Conservation (phyloP, 2,113 vertebrate genomes). For the Myotis brandtii region DNA sequence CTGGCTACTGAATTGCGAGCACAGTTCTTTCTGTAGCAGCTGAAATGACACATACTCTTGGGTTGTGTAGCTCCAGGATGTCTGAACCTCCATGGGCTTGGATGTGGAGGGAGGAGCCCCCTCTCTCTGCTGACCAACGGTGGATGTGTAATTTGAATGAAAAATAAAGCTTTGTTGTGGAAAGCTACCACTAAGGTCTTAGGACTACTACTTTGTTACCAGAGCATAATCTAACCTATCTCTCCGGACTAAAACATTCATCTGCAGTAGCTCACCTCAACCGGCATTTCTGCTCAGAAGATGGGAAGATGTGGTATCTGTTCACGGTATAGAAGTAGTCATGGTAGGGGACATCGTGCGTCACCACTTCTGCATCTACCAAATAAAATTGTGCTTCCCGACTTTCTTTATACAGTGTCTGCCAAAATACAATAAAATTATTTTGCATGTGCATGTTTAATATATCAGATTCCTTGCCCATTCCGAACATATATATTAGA, state of each 20-base stretch:
- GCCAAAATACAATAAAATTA: slow-evolving; percentile 46
- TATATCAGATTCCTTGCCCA: slow-evolving; percentile 13
- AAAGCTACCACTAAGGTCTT: background rate
- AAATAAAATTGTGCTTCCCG: slow-evolving; percentile 93
- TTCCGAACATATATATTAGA: slow-evolving; percentile 3
- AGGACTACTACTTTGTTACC: background rate
- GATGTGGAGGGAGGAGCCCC: background rate
- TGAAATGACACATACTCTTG: background rate
- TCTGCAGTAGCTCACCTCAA: slow-evolving; percentile 88
- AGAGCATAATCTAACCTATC: background rate
- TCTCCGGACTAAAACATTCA: background rate
- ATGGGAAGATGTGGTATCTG: slow-evolving; percentile 92
- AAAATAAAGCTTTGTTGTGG: background rate
- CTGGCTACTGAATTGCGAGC: background rate
- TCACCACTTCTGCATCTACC: slow-evolving; percentile 93
- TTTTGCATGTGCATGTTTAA: slow-evolving; percentile 8
- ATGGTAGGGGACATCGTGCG: slow-evolving; percentile 97
- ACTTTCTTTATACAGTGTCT: slow-evolving; percentile 94
- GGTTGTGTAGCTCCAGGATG: background rate
- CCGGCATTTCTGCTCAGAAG: slow-evolving; percentile 92
- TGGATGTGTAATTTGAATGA: background rate
- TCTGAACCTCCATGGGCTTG: background rate
- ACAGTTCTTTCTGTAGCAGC: background rate
- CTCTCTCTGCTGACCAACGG: background rate
- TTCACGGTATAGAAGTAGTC: slow-evolving; percentile 98